These are phyloP conservation scores for Nilaparvata lugens DNA, from an alignment of 1,140 invertebrate species.

Conservation along the genomic window DNA sequence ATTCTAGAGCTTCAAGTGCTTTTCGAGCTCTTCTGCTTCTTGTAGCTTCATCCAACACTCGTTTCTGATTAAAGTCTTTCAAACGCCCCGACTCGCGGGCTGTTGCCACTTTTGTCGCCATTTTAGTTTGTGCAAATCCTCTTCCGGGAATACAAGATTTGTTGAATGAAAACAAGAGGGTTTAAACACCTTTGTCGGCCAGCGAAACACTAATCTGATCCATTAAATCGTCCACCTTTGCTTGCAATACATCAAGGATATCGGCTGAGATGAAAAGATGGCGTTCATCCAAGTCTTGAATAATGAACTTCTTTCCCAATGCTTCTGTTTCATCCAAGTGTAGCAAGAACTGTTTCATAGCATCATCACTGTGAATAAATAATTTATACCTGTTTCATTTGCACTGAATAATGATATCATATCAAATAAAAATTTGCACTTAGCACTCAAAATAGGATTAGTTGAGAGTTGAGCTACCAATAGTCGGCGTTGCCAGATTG, in stretches of 20 bases:
- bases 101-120: slow-evolving; percentile 9
- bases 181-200: slow-evolving; percentile 59
- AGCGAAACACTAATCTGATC: slow-evolving; percentile 87
- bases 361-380: slow-evolving; percentile 76
- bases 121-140: slow-evolving; percentile 12
- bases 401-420: neutral
- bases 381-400: slow-evolving; percentile 11
- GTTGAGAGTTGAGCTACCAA: too few relatives aligned
- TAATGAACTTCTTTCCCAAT: slow-evolving; percentile 89
- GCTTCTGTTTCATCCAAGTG: slow-evolving; percentile 92
- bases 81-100: slow-evolving; percentile 60
- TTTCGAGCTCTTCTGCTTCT: slow-evolving; percentile 77
- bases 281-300: slow-evolving; percentile 92
- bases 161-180: too few relatives aligned
- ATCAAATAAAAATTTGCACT: too few relatives aligned
- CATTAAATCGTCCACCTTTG: slow-evolving; percentile 91
- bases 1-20: slow-evolving; percentile 88
- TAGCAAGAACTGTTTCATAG: slow-evolving; percentile 98
- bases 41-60: slow-evolving; percentile 81
- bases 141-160: neutral
- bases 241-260: slow-evolving; percentile 80
- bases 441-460: too few relatives aligned
- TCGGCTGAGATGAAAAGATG: slow-evolving; percentile 93
- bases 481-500: too few relatives aligned
- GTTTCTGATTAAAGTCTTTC: slow-evolving; percentile 64